phyloP scores from a whole-genome alignment of 2,113 vertebrate species.

The Ptychochromis oligacanthus region DNA sequence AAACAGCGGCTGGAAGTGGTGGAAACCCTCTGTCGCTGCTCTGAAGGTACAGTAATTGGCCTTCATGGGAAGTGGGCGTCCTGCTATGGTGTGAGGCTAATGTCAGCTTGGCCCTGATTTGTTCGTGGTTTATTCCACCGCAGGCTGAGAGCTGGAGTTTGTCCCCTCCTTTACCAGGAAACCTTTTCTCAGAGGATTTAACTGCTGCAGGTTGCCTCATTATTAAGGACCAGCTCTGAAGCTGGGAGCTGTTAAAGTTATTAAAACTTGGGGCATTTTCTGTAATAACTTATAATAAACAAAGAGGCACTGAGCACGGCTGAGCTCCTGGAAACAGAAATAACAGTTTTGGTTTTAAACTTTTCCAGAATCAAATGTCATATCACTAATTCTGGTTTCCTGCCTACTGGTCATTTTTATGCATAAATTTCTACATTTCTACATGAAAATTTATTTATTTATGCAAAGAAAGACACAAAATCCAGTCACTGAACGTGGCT shows the following conservation, averaged over 20 bases:
- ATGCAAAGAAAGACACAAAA: no score
- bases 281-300: conserved; percentile 35
- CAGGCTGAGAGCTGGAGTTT: conserved; percentile 29
- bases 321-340: background rate
- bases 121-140: conserved; percentile 45
- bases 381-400: background rate
- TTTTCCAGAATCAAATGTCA: background rate
- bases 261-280: conserved; percentile 31
- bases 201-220: conserved; percentile 34
- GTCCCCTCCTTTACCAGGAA: conserved; percentile 19
- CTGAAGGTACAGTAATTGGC: conserved; percentile 63
- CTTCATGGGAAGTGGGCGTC: conserved; percentile 56
- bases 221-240: conserved; percentile 38
- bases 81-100: conserved; percentile 56
- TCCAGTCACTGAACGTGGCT: no score
- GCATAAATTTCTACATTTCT: background rate
- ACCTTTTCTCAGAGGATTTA: conserved; percentile 52
- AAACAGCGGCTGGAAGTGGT: conserved; percentile 32
- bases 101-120: conserved; percentile 66
- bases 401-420: background rate
- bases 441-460: background rate
- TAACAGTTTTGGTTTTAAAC: conserved; percentile 7
- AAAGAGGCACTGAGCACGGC: background rate
- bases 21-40: conserved; percentile 26
- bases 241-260: conserved; percentile 41